phyloP scores from a whole-genome alignment of 53 echinoderm and acorn worm genomes.

The Holothuria scabra region DNA sequence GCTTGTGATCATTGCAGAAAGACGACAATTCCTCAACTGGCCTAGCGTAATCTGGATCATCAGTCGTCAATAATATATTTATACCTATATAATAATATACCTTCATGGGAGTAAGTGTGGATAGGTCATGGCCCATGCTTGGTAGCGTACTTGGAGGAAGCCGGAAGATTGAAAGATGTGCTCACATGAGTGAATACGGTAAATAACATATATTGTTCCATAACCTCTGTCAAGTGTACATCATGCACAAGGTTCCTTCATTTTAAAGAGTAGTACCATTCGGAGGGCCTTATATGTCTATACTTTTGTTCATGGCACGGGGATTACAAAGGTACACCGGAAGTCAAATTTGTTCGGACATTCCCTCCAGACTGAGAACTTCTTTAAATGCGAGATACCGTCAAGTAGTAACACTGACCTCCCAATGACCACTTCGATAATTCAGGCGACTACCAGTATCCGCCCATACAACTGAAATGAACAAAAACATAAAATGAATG shows the following conservation, averaged over 20 bases:
- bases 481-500: conserved; percentile 11
- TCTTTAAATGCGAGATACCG: conserved; percentile 6
- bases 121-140: no score
- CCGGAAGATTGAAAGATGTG: no score
- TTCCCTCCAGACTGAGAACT: conserved; percentile 28
- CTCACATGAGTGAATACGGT: no score
- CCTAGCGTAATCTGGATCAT: no score
- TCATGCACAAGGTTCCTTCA: conserved; percentile 5
- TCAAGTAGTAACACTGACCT: conserved; percentile 26
- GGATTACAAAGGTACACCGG: background rate
- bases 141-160: no score
- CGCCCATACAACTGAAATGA: conserved; percentile 21
- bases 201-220: no score
- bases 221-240: no score
- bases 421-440: conserved; percentile 23
- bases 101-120: no score
- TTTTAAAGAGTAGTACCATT: conserved; percentile 10
- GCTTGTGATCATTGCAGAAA: no score
- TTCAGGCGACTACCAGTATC: conserved; percentile 28
- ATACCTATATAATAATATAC: no score
- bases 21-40: no score
- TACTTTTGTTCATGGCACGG: background rate
- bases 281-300: background rate
- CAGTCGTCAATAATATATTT: no score
- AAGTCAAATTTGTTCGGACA: background rate